Percentiles rank a stretch among this genome's conserved stretches.
phyloP scores from a whole-genome alignment of 2,797 vertebrate genomes.

The Psittacula echo region DNA sequence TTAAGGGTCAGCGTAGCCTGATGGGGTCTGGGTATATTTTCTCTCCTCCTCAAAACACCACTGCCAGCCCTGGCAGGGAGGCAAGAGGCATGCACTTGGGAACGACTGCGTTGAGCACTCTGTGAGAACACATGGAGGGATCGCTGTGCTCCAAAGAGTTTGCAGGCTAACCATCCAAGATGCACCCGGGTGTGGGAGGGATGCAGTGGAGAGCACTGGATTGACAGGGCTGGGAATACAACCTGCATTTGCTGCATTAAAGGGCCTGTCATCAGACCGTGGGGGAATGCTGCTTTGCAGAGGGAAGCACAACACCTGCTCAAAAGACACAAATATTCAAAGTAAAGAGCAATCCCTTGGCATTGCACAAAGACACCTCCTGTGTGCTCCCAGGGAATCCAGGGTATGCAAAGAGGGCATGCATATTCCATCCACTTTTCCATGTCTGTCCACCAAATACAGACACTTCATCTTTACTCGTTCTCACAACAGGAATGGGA shows the following conservation, averaged over 20 bases:
- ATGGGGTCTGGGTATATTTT: not conserved
- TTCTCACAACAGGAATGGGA: not conserved
- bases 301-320: slow-evolving; percentile 35
- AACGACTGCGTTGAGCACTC: not conserved
- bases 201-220: not conserved
- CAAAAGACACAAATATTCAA: slow-evolving; percentile 27
- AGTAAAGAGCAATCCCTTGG: not conserved
- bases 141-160: not conserved
- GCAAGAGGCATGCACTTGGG: not conserved
- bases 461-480: not conserved
- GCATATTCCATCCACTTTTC: not conserved
- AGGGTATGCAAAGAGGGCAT: not conserved
- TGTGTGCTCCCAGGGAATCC: not conserved
- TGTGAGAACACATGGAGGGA: not conserved
- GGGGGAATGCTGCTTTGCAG: not conserved
- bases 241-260: not conserved
- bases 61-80: not conserved
- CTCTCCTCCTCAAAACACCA: not conserved
- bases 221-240: slow-evolving; percentile 55
- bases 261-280: not conserved
- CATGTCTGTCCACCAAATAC: rapidly evolving
- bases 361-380: not conserved
- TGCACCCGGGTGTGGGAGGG: not conserved
- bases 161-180: not conserved
- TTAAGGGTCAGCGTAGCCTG: not conserved